phyloP scores from a whole-genome alignment of 2,797 vertebrate species.

The Typhlichthys subterraneus region DNA sequence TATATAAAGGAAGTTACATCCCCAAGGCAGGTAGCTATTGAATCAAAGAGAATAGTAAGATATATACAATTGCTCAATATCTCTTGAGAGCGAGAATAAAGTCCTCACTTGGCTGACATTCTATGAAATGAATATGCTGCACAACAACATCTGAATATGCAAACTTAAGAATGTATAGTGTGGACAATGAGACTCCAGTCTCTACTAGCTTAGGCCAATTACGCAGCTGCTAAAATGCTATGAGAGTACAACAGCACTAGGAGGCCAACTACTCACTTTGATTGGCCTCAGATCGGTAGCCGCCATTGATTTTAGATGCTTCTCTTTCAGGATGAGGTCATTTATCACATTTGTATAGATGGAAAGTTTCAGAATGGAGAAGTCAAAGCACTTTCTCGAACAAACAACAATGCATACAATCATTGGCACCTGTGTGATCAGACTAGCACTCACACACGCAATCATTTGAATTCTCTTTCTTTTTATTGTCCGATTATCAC shows the following conservation, averaged over 20 bases:
- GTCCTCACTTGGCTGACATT: conserved; percentile 22
- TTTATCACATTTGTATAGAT: conserved; percentile 42
- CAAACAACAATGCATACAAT: conserved; percentile 23
- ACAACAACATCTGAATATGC: conserved; percentile 22
- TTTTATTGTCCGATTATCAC: not conserved
- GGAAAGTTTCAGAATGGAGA: conserved; percentile 16
- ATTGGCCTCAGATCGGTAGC: conserved; percentile 49
- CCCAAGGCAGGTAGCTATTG: conserved; percentile 47
- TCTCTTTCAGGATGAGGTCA: conserved; percentile 29
- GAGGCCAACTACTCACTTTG: conserved; percentile 57
- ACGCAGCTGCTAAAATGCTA: conserved; percentile 50
- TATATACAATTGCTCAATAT: conserved; percentile 51
- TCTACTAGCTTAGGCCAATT: conserved; percentile 51
- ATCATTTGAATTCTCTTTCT: conserved; percentile 14
- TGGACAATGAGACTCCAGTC: conserved; percentile 10
- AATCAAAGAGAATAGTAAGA: conserved; percentile 63
- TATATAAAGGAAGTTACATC: conserved; percentile 22
- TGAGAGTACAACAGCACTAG: conserved; percentile 39
- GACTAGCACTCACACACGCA: no score
- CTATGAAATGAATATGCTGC: conserved; percentile 28
- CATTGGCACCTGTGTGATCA: conserved; percentile 10
- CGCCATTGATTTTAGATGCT: conserved; percentile 46
- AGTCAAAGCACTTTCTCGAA: conserved; percentile 18
- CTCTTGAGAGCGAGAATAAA: conserved; percentile 41
- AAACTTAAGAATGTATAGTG: not conserved